A percentile compares a stretch with the other conserved stretches of the same genome.
Conservation (phyloP, 2,888 invertebrate genomes). For the Morpho achilles region DNA sequence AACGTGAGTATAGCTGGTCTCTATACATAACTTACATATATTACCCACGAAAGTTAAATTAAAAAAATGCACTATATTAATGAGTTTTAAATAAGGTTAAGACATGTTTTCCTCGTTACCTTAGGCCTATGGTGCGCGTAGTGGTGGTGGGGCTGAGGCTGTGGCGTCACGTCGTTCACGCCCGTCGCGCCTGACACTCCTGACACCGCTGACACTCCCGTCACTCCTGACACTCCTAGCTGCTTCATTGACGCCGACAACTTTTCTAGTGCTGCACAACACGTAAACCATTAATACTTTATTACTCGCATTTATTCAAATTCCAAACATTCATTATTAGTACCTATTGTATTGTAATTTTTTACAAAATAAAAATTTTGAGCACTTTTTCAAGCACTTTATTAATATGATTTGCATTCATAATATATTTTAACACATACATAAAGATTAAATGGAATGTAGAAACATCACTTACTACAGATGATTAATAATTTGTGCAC, state of each 20-base stretch:
- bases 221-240: constrained; percentile 52
- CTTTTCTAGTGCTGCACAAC: constrained; percentile 53
- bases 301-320: too few relatives aligned
- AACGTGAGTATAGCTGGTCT: too few relatives aligned
- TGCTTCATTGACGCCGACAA: constrained; percentile 72
- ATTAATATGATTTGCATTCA: constrained; percentile 77
- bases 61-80: too few relatives aligned
- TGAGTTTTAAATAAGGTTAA: too few relatives aligned
- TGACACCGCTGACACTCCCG: constrained; percentile 32
- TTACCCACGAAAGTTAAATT: too few relatives aligned
- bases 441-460: constrained; percentile 25
- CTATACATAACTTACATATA: too few relatives aligned
- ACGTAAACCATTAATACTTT: not conserved
- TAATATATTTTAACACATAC: constrained; percentile 33
- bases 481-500: too few relatives aligned
- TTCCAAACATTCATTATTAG: too few relatives aligned
- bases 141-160: constrained; percentile 32
- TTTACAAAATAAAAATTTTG: too few relatives aligned
- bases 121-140: constrained; percentile 45
- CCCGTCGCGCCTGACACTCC: constrained; percentile 28
- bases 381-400: constrained; percentile 70
- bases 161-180: constrained; percentile 26
- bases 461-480: too few relatives aligned
- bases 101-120: constrained; percentile 23
- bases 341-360: too few relatives aligned